phyloP scores from a whole-genome alignment of 2,113 vertebrate species.

The Echinops telfairi region DNA sequence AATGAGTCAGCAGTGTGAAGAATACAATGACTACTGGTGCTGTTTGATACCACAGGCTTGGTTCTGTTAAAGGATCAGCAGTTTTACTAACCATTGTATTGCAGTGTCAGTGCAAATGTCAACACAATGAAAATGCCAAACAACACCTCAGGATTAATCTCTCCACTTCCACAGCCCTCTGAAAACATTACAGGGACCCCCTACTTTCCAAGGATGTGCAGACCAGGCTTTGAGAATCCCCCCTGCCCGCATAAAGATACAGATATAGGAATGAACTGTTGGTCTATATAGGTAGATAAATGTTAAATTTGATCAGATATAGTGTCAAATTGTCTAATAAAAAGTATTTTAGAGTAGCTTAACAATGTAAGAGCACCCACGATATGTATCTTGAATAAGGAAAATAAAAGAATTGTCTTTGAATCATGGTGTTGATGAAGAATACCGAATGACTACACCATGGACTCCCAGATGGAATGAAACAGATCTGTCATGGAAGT shows the following conservation, averaged over 20 bases:
- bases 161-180: background rate
- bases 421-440: no score
- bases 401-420: no score
- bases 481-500: no score
- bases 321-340: no score
- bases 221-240: background rate
- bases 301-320: no score
- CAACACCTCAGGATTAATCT: background rate
- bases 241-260: background rate
- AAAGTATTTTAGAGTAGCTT: no score
- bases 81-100: background rate
- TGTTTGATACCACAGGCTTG: background rate
- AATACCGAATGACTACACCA: no score
- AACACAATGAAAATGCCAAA: slow-evolving; percentile 1
- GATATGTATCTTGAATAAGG: no score
- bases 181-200: background rate
- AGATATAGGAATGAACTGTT: background rate
- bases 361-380: no score
- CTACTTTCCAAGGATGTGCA: background rate
- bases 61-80: background rate
- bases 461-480: no score
- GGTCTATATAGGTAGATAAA: no score
- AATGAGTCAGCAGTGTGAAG: background rate
- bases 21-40: background rate
- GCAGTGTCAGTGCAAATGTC: background rate